Conservation (phyloP, 2,888 invertebrate species). For the Pogonocherus hispidulus region DNA sequence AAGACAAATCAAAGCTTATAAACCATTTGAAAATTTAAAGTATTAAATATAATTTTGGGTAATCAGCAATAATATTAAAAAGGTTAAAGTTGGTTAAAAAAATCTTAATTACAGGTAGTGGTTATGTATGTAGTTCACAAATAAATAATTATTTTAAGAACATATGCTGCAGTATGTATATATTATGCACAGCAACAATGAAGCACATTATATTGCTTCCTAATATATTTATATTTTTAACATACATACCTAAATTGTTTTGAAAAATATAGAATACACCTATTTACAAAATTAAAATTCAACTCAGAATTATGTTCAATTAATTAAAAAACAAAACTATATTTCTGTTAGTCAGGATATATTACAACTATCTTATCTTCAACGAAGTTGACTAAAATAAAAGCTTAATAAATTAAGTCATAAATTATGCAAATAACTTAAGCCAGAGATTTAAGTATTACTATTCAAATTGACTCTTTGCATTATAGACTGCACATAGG, state of each 20-base stretch:
- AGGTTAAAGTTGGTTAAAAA: no score
- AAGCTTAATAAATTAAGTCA: neutral
- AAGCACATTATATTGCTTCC: neutral
- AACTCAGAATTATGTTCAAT: slow-evolving; percentile 2
- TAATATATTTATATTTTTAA: neutral
- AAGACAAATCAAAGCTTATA: no score
- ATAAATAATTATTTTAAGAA: neutral
- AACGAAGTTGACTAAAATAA: neutral
- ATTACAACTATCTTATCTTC: slow-evolving; percentile 1
- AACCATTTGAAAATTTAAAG: no score
- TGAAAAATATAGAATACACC: neutral
- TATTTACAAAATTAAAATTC: slow-evolving; percentile 28
- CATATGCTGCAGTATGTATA: neutral
- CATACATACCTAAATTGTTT: neutral
- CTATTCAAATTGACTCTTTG: slow-evolving; percentile 67
- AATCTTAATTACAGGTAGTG: no score
- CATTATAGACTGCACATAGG: slow-evolving; percentile 89
- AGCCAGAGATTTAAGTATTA: neutral
- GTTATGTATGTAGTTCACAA: no score
- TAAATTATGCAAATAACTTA: slow-evolving; percentile 15
- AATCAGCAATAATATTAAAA: no score
- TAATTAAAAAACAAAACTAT: slow-evolving; percentile 13
- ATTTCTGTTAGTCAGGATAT: slow-evolving; percentile 23
- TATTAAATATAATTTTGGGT: no score
- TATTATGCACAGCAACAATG: neutral